A percentile compares a stretch with the other conserved stretches of the same genome.
These are phyloP conservation scores for Pseudorhombus dupliciocellatus DNA, from an alignment of 2,113 vertebrate species.

Conservation along the genomic window DNA sequence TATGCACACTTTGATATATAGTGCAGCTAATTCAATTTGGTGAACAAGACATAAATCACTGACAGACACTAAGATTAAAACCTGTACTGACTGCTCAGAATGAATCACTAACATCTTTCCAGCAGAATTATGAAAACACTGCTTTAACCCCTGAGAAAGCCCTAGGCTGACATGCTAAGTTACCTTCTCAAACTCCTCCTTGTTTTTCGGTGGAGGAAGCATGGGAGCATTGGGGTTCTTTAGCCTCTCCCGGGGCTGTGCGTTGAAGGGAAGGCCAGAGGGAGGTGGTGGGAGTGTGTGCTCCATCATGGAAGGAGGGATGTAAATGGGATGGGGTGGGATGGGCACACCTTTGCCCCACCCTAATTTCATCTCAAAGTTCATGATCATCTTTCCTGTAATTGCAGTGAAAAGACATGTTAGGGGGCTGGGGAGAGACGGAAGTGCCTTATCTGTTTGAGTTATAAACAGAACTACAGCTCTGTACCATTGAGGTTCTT, in stretches of 20 bases:
- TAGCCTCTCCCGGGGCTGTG: constrained; percentile 95
- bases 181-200: constrained; percentile 99
- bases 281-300: constrained; percentile 97
- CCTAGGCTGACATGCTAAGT: constrained; percentile 76
- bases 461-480: background rate
- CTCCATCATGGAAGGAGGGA: constrained; percentile 99
- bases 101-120: constrained; percentile 63
- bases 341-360: constrained; percentile 99
- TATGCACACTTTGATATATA: constrained; percentile 48
- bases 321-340: constrained; percentile 98
- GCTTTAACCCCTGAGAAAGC: constrained; percentile 52
- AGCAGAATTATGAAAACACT: constrained; percentile 57
- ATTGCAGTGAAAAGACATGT: background rate
- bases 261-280: constrained; percentile 98
- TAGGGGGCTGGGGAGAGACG: background rate
- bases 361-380: constrained; percentile 99
- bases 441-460: background rate
- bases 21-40: constrained; percentile 32
- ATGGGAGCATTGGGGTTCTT: constrained; percentile 96
- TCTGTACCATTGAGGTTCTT: constrained; percentile 95
- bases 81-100: constrained; percentile 40
- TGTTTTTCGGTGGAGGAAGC: constrained; percentile 97
- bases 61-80: constrained; percentile 32
- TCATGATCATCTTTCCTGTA: constrained; percentile 98
- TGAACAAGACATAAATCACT: constrained; percentile 23